A percentile compares a stretch with the other conserved stretches of the same genome.
Conservation (phyloP, 2,113 vertebrate genomes). For the Seriola aureovittata region DNA sequence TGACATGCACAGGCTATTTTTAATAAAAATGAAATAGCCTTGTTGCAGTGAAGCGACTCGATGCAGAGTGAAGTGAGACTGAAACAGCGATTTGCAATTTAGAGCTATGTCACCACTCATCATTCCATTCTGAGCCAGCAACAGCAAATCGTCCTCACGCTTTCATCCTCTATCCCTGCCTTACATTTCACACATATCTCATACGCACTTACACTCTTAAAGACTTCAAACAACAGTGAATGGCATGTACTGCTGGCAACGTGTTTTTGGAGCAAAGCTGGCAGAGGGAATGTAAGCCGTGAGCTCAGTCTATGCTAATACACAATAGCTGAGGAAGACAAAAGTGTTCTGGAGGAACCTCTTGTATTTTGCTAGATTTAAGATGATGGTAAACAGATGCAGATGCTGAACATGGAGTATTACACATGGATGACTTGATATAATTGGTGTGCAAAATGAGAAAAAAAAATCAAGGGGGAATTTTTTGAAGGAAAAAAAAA, state of each 20-base stretch:
- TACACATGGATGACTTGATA: conserved; percentile 69
- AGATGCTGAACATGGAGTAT: conserved; percentile 54
- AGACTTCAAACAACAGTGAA: conserved; percentile 77
- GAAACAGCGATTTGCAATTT: conserved; percentile 85
- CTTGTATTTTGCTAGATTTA: conserved; percentile 53
- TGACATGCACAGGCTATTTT: conserved; percentile 81
- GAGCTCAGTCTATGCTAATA: conserved; percentile 61
- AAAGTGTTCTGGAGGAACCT: conserved; percentile 54
- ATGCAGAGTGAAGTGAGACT: conserved; percentile 78
- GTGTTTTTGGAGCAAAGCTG: conserved; percentile 66
- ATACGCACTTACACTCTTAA: conserved; percentile 51
- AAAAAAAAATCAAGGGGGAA: conserved; percentile 18
- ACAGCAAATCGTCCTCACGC: conserved; percentile 73
- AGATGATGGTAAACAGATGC: conserved; percentile 62
- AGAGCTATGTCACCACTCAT: conserved; percentile 81
- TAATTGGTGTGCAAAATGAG: conserved; percentile 59
- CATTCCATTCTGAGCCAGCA: conserved; percentile 70
- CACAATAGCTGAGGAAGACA: conserved; percentile 66
- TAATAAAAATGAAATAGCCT: conserved; percentile 78
- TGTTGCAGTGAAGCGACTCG: conserved; percentile 74
- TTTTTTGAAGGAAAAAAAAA: conserved; percentile 27
- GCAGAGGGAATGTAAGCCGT: conserved; percentile 59
- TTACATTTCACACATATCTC: conserved; percentile 61
- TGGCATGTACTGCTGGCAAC: conserved; percentile 72
- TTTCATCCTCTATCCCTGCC: conserved; percentile 74